Percentiles rank a stretch among this genome's conserved stretches.
Conservation (phyloP, 2,888 invertebrate genomes). For the Didymodactylos carnosus region DNA sequence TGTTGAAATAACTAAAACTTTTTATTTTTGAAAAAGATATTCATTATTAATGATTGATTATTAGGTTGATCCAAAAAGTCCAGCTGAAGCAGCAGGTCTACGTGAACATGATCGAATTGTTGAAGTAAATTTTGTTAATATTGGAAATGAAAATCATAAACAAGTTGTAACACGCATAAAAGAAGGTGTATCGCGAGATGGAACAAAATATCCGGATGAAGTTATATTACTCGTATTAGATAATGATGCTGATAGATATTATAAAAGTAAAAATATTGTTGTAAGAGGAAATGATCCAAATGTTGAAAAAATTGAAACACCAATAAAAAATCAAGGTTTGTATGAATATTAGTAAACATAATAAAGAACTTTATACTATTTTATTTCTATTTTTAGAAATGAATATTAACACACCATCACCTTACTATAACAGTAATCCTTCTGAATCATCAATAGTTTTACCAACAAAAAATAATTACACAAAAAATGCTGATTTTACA, state of each 20-base stretch:
- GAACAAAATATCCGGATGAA: conserved; percentile 43
- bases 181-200: conserved; percentile 39
- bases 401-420: too few species aligned
- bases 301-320: neutral
- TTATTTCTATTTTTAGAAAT: too few species aligned
- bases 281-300: conserved; percentile 1
- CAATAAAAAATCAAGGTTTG: too few species aligned
- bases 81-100: conserved; percentile 43
- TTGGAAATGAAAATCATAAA: conserved; percentile 73
- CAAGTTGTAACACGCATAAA: conserved; percentile 77
- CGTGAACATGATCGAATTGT: conserved; percentile 58
- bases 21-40: too few species aligned
- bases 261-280: neutral
- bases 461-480: too few species aligned
- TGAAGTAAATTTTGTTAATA: conserved; percentile 67
- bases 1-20: too few species aligned
- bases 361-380: too few species aligned
- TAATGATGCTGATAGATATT: conserved; percentile 37
- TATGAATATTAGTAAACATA: too few species aligned
- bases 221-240: conserved; percentile 70
- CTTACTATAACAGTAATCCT: too few species aligned
- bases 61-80: conserved; percentile 49
- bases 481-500: too few species aligned
- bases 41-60: too few species aligned
- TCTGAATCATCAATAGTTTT: too few species aligned